phyloP scores from a whole-genome alignment of 1,140 invertebrate species.

The Eumeta japonica region DNA sequence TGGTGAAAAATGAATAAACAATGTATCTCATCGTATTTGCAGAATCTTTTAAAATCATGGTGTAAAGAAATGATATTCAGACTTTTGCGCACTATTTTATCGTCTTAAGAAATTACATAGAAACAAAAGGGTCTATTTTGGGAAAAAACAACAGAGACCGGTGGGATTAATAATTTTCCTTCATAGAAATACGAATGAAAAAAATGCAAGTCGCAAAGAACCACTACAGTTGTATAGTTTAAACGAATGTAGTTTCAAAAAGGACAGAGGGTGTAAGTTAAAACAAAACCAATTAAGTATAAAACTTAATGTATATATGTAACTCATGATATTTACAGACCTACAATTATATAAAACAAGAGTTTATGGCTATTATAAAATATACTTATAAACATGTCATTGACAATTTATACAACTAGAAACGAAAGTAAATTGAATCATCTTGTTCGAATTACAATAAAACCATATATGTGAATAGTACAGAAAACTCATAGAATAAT shows the following conservation, averaged over 20 bases:
- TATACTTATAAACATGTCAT: conserved; percentile 54
- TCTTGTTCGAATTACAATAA: conserved; percentile 39
- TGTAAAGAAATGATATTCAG: too few relatives aligned
- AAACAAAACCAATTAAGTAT: conserved; percentile 54
- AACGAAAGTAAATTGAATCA: conserved; percentile 48
- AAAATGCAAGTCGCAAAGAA: too few relatives aligned
- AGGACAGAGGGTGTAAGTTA: conserved; percentile 14
- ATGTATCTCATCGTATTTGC: too few relatives aligned
- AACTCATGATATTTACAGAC: conserved; percentile 56
- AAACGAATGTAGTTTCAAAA: neutral
- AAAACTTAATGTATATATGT: conserved; percentile 59
- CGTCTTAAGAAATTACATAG: too few relatives aligned
- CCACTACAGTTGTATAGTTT: too few relatives aligned
- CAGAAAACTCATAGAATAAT: conserved; percentile 32
- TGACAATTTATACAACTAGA: conserved; percentile 54
- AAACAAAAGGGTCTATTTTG: too few relatives aligned
- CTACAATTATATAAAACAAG: conserved; percentile 56
- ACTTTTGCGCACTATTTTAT: too few relatives aligned
- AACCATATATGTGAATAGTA: conserved; percentile 34
- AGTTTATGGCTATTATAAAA: conserved; percentile 53
- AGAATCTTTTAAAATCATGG: too few relatives aligned
- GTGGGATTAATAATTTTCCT: too few relatives aligned
- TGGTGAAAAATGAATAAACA: too few relatives aligned
- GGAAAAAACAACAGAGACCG: too few relatives aligned
- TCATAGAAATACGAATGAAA: too few relatives aligned